Evolutionary conservation across 2,113 vertebrate genomes (phyloP).

Genomic region (Zapus hudsonius): DNA sequence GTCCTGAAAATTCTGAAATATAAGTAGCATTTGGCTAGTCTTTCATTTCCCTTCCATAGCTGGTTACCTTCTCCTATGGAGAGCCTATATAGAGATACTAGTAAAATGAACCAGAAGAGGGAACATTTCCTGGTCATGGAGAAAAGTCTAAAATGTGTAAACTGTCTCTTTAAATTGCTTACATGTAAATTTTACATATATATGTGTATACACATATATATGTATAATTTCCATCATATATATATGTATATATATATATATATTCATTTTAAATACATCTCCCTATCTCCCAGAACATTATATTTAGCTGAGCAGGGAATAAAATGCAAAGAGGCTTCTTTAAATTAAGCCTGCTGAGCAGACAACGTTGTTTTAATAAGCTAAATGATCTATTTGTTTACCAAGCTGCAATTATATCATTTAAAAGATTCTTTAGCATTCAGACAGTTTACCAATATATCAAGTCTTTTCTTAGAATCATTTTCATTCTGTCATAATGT

Average conservation of each 20-base stretch:
- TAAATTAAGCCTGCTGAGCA: conserved; percentile 41
- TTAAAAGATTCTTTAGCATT: conserved; percentile 60
- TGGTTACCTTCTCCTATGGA: neutral
- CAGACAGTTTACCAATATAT: conserved; percentile 39
- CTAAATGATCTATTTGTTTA: conserved; percentile 56
- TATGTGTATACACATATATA: neutral
- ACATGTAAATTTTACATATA: neutral
- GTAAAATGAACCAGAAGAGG: neutral
- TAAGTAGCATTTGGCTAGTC: neutral
- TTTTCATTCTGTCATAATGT: conserved; percentile 47
- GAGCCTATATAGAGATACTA: neutral
- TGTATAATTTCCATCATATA: no score
- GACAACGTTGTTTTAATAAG: conserved; percentile 14
- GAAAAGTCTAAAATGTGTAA: conserved; percentile 44
- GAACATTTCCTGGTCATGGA: neutral
- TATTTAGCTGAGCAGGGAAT: conserved; percentile 35
- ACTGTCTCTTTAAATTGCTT: conserved; percentile 24
- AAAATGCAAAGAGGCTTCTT: conserved; percentile 36
- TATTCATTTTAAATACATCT: neutral
- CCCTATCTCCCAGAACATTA: neutral
- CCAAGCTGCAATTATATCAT: conserved; percentile 64
- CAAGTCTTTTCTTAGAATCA: conserved; percentile 43
- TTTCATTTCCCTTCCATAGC: neutral
- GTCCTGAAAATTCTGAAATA: neutral
- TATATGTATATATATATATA: neutral